Base-by-base conservation (phyloP, 2,888 invertebrate species). In the Ethmia dodecea region DNA sequence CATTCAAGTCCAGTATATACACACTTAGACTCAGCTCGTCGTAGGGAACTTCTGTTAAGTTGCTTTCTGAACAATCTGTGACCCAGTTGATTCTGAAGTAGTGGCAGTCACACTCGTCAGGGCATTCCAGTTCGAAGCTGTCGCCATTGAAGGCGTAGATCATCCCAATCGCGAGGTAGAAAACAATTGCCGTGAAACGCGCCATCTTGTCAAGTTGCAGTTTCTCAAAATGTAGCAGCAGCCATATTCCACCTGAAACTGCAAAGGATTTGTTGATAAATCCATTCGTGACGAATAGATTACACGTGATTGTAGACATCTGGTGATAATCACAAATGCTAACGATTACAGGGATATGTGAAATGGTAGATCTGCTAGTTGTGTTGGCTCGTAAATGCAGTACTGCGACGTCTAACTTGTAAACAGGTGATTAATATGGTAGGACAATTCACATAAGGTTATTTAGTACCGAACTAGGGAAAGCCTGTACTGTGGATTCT, bases 31-130 rank as follows among this genome's bases (percentile, higher is more conserved):
- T 92, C 37, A 92, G 87, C 52, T 92, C 92, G 34, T 90, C 88
- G 56, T 90, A 89, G 0, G 92, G 92, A 15, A 92, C 88, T 40
- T 87, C 86, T 0, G 92, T 92, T 37, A 92, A 84, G 70, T 92
- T 92, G 72, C 91, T 92, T 55, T 92, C 91, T 0, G 92, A 92
- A 55, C 92, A 92, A 59, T 92, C 92, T 1, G 92, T 92, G 53
- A 92, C 92, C 92, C 92, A 92, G 75, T 92, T 92, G 55, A 92
- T 89, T 41, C 92, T 88, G 72, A 91, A 92, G 72, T 92, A 92
- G 78, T 92, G 91, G 57, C 92, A 92, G 59, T 92, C 91, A 60
- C 93, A 93, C 51, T 92, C 92, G 46, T 90, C 91, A 1, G 92
- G 93, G 50, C 93, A 92, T 60, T 91, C 90, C 55, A 90, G 71